Percentiles rank a stretch among this genome's conserved stretches.
Evolutionary conservation across 2,888 invertebrate genomes (phyloP).

Genomic region (Dryobota labecula): DNA sequence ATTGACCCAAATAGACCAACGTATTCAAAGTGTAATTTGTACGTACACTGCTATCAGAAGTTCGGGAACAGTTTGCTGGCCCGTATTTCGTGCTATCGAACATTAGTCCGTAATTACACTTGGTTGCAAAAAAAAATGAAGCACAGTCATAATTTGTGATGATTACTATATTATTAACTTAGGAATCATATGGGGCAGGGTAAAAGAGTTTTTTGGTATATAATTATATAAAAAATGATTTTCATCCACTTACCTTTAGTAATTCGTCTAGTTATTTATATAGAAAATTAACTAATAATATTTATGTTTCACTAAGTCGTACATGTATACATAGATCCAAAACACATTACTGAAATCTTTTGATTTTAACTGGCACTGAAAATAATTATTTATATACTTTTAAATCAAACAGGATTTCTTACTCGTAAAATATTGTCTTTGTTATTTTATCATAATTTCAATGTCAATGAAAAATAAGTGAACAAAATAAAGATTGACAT

Average conservation of each 20-base stretch:
- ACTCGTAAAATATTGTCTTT: background rate
- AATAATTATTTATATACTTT: background rate
- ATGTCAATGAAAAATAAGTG: background rate
- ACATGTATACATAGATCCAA: too few relatives aligned
- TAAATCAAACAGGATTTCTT: background rate
- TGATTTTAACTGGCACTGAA: too few relatives aligned
- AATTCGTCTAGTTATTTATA: too few relatives aligned
- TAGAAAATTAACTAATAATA: background rate
- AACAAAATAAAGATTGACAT: background rate
- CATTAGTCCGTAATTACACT: conserved; percentile 35
- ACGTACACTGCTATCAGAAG: conserved; percentile 39
- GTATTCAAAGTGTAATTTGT: conserved; percentile 46
- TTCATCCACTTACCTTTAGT: too few relatives aligned
- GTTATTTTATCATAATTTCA: background rate
- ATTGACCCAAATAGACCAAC: conserved; percentile 23
- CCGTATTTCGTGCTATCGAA: conserved; percentile 19
- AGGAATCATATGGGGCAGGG: background rate
- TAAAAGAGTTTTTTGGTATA: background rate
- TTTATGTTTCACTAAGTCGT: background rate
- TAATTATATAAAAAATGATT: background rate
- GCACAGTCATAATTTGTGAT: background rate
- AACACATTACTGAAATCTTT: background rate
- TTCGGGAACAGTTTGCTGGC: conserved; percentile 31
- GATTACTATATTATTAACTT: background rate
- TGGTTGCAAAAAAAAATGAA: conserved; percentile 33